These are phyloP conservation scores for Nomada ferruginata DNA, from an alignment of 2,888 invertebrate species.

Conservation along the genomic window DNA sequence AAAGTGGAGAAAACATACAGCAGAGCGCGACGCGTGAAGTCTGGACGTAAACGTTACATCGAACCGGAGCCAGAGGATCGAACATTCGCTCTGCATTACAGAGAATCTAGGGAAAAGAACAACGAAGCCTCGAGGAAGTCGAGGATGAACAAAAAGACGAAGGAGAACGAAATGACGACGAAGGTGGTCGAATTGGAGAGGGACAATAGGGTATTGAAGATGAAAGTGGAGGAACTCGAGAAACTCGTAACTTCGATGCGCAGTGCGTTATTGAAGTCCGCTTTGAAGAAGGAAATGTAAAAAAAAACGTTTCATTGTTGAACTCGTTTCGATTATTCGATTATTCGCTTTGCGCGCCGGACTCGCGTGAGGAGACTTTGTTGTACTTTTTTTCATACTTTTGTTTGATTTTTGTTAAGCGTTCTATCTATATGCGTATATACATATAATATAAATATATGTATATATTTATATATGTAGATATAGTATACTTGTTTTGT, in stretches of 20 bases:
- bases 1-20: slow-evolving; percentile 42
- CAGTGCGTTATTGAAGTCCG: slow-evolving; percentile 88
- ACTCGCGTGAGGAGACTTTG: not conserved
- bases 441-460: too few species aligned
- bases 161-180: slow-evolving; percentile 86
- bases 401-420: slow-evolving; percentile 8
- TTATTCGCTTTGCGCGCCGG: not conserved
- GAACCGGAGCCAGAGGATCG: slow-evolving; percentile 56
- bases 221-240: slow-evolving; percentile 89
- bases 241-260: slow-evolving; percentile 88
- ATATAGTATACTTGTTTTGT: not conserved
- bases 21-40: slow-evolving; percentile 37
- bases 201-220: slow-evolving; percentile 87
- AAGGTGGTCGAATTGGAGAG: slow-evolving; percentile 86
- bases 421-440: not conserved
- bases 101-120: slow-evolving; percentile 90
- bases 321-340: not conserved
- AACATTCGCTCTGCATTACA: slow-evolving; percentile 85
- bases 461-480: too few species aligned
- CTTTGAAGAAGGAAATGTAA: slow-evolving; percentile 85
- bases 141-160: slow-evolving; percentile 89
- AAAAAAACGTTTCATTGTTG: not conserved
- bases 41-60: slow-evolving; percentile 61
- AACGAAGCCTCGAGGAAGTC: slow-evolving; percentile 92
- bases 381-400: slow-evolving; percentile 18